These are phyloP conservation scores for Carassius carassius DNA, from an alignment of 2,113 vertebrate genomes.

Conservation along the genomic window DNA sequence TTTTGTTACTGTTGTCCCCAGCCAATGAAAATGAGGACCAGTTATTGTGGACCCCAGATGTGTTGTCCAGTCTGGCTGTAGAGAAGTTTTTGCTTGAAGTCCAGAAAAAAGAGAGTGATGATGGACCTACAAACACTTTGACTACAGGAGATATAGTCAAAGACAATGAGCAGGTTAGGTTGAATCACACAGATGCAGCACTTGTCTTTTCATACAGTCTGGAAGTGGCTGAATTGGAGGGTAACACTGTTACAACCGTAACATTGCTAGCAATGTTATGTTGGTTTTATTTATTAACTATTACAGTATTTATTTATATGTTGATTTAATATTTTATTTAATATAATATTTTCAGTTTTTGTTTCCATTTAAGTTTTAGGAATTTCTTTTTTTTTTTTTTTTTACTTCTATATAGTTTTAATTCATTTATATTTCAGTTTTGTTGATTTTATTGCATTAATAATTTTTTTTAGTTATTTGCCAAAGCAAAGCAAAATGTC, in stretches of 20 bases:
- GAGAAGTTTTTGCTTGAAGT: constrained; percentile 86
- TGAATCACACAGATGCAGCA: background rate
- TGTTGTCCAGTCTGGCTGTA: constrained; percentile 83
- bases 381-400: too few species aligned
- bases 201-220: background rate
- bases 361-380: too few species aligned
- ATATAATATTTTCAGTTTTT: too few species aligned
- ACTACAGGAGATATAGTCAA: constrained; percentile 75
- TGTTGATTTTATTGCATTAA: too few species aligned
- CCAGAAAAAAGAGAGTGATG: constrained; percentile 74
- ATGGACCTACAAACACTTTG: constrained; percentile 63
- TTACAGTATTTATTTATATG: background rate
- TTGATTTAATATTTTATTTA: background rate
- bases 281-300: background rate
- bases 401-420: too few species aligned
- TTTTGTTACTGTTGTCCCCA: constrained; percentile 58
- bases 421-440: too few species aligned
- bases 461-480: background rate
- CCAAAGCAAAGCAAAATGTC: background rate
- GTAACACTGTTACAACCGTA: background rate
- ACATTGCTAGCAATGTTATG: background rate
- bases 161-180: constrained; percentile 89
- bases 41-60: constrained; percentile 87
- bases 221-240: background rate
- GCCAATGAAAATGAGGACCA: constrained; percentile 89